A percentile compares a stretch with the other conserved stretches of the same genome.
Conservation (phyloP, 2,888 invertebrate genomes). For the Trachelus troglodyta region DNA sequence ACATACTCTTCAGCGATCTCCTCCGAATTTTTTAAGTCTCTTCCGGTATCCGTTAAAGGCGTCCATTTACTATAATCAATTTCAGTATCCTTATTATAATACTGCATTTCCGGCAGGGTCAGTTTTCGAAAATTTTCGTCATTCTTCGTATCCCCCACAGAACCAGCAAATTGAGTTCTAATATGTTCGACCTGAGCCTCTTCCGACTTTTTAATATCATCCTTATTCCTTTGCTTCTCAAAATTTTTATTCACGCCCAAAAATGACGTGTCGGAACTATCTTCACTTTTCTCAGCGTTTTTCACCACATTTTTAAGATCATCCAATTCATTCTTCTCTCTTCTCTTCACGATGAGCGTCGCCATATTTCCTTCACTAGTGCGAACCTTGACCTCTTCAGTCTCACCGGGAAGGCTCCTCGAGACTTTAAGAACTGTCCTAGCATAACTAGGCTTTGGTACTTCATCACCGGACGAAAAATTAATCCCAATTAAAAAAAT, state of each 20-base stretch:
- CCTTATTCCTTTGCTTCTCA: conserved; percentile 21
- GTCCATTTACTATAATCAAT: conserved; percentile 54
- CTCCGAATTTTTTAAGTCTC: conserved; percentile 29
- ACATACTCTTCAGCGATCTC: conserved; percentile 39
- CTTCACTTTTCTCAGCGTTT: conserved; percentile 18
- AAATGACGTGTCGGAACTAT: conserved; percentile 14
- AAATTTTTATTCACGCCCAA: neutral
- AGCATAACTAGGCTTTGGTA: conserved; percentile 71
- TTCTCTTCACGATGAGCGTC: conserved; percentile 80
- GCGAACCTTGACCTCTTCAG: conserved; percentile 81
- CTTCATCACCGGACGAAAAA: conserved; percentile 26
- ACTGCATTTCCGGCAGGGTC: neutral
- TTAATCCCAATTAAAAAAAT: neutral
- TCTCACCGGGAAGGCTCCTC: conserved; percentile 80
- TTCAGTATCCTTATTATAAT: conserved; percentile 6
- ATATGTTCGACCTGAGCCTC: conserved; percentile 43
- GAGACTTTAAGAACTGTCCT: conserved; percentile 82
- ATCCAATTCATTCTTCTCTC: conserved; percentile 65
- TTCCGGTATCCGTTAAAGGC: conserved; percentile 46
- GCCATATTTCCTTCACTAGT: conserved; percentile 82
- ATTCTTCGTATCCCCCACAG: conserved; percentile 3
- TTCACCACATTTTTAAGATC: neutral
- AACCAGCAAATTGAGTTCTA: conserved; percentile 25
- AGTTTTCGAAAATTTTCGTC: neutral
- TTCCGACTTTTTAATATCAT: conserved; percentile 33